Conservation (phyloP, 2,113 vertebrate species). For the Antigone vipio region DNA sequence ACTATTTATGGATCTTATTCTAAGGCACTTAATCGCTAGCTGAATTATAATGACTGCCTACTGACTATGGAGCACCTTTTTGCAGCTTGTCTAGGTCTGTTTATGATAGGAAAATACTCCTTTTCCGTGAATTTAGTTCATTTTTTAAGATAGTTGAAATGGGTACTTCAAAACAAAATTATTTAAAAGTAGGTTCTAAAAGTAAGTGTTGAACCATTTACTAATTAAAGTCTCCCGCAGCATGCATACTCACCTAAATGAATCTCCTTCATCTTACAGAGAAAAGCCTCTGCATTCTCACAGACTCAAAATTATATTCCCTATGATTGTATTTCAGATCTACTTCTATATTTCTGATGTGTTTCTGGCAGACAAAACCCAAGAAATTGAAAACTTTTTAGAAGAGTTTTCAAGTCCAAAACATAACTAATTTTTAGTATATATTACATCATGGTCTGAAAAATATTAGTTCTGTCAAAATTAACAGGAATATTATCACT, state of each 20-base stretch:
- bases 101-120: background rate
- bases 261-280: background rate
- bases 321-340: background rate
- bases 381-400: background rate
- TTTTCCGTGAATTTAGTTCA: background rate
- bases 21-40: background rate
- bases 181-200: background rate
- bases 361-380: background rate
- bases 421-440: background rate
- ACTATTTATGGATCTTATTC: background rate
- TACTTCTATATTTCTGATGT: background rate
- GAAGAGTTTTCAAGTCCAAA: background rate
- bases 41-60: background rate
- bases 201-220: background rate
- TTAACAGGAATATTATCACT: background rate
- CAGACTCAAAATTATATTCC: background rate
- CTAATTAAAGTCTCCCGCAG: background rate
- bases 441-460: background rate
- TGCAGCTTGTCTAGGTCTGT: background rate
- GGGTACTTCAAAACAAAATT: background rate
- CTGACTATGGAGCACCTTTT: background rate
- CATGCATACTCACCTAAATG: background rate
- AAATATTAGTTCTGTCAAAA: background rate
- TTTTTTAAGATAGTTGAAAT: background rate
- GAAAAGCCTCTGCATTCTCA: background rate